phyloP scores from a whole-genome alignment of 2,888 invertebrate species.

The Drosophila kanekoi region DNA sequence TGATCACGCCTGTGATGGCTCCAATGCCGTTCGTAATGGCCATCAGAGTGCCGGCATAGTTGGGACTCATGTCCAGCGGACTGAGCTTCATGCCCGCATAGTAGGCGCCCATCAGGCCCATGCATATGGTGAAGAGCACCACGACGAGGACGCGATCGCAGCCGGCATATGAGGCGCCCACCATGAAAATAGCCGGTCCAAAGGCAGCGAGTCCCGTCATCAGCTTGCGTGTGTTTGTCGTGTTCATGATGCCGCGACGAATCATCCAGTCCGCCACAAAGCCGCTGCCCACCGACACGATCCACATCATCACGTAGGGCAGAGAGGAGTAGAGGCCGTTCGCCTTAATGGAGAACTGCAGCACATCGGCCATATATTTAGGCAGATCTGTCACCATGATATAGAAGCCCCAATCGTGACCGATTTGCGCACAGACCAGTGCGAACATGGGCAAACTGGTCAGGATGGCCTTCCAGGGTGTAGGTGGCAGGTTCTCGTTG shows the following conservation, averaged over 20 bases:
- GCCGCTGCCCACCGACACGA: conserved; percentile 87
- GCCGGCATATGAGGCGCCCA: conserved; percentile 89
- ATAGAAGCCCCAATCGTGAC: conserved; percentile 89
- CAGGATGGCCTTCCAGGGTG: conserved; percentile 90
- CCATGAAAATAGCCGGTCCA: conserved; percentile 89
- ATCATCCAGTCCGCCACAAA: conserved; percentile 90
- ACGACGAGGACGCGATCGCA: conserved; percentile 88
- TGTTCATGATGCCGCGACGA: conserved; percentile 86
- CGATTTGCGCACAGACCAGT: conserved; percentile 90
- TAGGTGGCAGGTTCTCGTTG: conserved; percentile 87
- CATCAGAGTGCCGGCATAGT: conserved; percentile 89
- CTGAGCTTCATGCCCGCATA: conserved; percentile 90
- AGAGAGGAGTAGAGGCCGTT: conserved; percentile 88
- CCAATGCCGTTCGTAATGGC: conserved; percentile 90
- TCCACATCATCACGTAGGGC: conserved; percentile 88
- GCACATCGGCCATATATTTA: conserved; percentile 88
- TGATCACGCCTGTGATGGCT: conserved; percentile 89
- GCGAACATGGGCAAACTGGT: conserved; percentile 91
- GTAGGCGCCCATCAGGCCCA: conserved; percentile 90
- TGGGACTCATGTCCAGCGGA: conserved; percentile 88
- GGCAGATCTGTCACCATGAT: conserved; percentile 89
- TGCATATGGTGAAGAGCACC: conserved; percentile 88
- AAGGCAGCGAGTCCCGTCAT: conserved; percentile 90
- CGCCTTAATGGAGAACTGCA: conserved; percentile 87
- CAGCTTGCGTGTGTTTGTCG: conserved; percentile 84